Evolutionary conservation across 92 coral and sea anemone genomes (phyloP), one percentile per base, ranked within the genome.

Genomic region (Actinostola sp.): DNA sequence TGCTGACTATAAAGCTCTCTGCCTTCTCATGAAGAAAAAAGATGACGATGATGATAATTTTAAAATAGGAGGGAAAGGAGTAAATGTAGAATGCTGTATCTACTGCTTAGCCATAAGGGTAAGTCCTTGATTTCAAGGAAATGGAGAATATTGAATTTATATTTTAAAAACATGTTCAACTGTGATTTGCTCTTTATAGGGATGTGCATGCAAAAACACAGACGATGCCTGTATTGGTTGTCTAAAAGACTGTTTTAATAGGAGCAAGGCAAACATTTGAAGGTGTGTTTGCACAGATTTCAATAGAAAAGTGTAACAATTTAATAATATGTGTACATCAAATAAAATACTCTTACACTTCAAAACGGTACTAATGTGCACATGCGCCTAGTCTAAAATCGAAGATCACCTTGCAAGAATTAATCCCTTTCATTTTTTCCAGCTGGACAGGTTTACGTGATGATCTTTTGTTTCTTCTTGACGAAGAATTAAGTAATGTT

Each of bases 231-330:
- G 68, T 62, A 49, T 34, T 15, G 49, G 1, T 41, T 62, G 68
- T 41, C 13, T 36, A 13, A 62, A 62, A 26, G 66, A 60, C 41
- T 62, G 68, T 39, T 62, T 62, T 62, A 26, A 34, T 12, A 36
- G 50, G 35, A 62, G 68, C 68, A 62, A 62, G 28, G 68, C 49
- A 36, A 62, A 62, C 41, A 62, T 62, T 34, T 48, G 68, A 17
- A 62, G 50, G 68, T 62, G 42, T 4, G 42, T 36, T 4, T 36
- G 4, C 4, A 36, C 4, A 54, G 15, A 46, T 46, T 4, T 4
- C 19, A 46, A 16, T 46, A 46, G 15, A 7, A 39, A 39, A 39
- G 8, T 7, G 45, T 39, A 39, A 39, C 14, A 39, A 39, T 39
- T 39, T 39, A 14, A n/a, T 39, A 7, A 39, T 39, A 39, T 39